phyloP scores from a whole-genome alignment of 2,888 invertebrate species.

The Drosophila fungiperda region DNA sequence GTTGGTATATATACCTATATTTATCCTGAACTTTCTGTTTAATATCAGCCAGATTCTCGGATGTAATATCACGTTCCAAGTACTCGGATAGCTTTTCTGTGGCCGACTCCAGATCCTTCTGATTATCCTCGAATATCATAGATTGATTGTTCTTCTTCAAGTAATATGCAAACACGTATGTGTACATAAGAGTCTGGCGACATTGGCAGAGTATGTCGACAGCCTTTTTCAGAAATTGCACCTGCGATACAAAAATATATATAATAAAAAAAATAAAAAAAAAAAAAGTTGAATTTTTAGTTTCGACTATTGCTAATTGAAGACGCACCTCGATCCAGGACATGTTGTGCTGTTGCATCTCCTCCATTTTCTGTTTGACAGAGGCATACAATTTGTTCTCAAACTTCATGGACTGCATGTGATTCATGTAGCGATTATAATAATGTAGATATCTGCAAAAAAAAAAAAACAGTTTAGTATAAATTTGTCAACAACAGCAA shows the following conservation, averaged over 20 bases:
- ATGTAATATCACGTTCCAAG: conserved; percentile 98
- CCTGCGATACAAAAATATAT: conserved; percentile 85
- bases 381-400: conserved; percentile 98
- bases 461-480: neutral
- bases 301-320: neutral
- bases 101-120: conserved; percentile 98
- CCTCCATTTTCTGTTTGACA: conserved; percentile 99
- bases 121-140: conserved; percentile 99
- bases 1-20: conserved; percentile 89
- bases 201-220: conserved; percentile 98
- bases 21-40: conserved; percentile 99
- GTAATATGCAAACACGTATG: conserved; percentile 99
- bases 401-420: conserved; percentile 99
- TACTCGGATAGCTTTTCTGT: conserved; percentile 99
- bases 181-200: conserved; percentile 99
- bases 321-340: conserved; percentile 97
- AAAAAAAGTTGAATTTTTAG: neutral
- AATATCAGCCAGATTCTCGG: conserved; percentile 98
- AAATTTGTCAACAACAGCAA: neutral
- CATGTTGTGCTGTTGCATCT: conserved; percentile 99
- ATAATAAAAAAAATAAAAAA: conserved; percentile 5
- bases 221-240: conserved; percentile 98
- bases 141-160: conserved; percentile 99
- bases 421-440: conserved; percentile 99
- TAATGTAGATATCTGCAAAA: conserved; percentile 95